Percentiles rank a stretch among this genome's conserved stretches.
phyloP scores from a whole-genome alignment of 2,113 vertebrate genomes.

The Perognathus longimembris region DNA sequence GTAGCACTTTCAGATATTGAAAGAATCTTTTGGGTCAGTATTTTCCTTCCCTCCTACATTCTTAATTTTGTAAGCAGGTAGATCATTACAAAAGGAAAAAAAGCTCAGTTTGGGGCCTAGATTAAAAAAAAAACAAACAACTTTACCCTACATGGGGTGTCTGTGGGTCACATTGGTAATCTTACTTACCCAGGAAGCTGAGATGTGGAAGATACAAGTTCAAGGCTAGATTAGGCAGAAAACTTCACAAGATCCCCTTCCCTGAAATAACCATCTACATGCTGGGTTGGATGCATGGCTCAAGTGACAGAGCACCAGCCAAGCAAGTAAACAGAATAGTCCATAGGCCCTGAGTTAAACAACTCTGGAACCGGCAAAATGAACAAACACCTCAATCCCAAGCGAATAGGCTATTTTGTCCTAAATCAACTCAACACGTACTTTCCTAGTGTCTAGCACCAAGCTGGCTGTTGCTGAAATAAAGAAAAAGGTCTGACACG shows the following conservation, averaged over 20 bases:
- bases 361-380: no score
- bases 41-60: not conserved
- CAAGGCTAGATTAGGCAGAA: no score
- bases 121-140: no score
- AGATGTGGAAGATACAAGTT: no score
- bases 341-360: no score
- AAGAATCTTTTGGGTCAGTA: not conserved
- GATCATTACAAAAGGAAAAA: not conserved
- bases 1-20: slow-evolving; percentile 23
- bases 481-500: not conserved
- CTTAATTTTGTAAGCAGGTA: not conserved
- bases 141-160: not conserved
- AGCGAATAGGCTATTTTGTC: not conserved
- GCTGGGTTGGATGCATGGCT: no score
- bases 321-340: no score
- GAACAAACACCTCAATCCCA: not conserved
- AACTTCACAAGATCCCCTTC: no score
- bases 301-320: no score
- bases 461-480: not conserved
- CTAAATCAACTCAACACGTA: not conserved
- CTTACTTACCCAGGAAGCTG: no score
- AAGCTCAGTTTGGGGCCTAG: not conserved
- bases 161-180: no score
- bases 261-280: no score
- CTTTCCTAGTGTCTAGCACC: not conserved